Evolutionary conservation across 2,113 vertebrate genomes (phyloP).

Genomic region (Colistium nudipinnis): DNA sequence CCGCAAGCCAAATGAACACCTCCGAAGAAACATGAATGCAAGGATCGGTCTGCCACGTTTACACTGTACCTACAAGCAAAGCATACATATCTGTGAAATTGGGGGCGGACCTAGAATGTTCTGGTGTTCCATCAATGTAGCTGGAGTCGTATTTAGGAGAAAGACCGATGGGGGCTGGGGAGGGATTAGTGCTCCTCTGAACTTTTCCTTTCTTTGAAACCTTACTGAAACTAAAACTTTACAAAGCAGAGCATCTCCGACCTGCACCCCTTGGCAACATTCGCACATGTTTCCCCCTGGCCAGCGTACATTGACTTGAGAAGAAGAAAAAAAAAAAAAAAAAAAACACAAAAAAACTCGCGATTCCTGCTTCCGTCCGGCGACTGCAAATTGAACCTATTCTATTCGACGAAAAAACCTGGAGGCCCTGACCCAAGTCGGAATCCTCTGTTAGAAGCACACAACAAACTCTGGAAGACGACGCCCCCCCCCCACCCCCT

Average conservation of each 20-base stretch:
- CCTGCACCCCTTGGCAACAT: conserved; percentile 55
- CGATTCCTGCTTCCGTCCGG: conserved; percentile 72
- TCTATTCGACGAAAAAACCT: conserved; percentile 54
- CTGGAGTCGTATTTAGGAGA: conserved; percentile 75
- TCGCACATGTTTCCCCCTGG: conserved; percentile 52
- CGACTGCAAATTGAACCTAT: conserved; percentile 61
- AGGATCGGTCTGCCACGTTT: conserved; percentile 77
- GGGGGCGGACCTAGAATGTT: conserved; percentile 70
- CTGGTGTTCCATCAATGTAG: conserved; percentile 74
- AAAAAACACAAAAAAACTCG: conserved; percentile 64
- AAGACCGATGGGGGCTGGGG: conserved; percentile 67
- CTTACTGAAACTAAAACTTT: conserved; percentile 67
- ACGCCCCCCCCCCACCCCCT: too few relatives aligned
- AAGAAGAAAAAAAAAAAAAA: too few relatives aligned
- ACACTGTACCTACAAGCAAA: conserved; percentile 75
- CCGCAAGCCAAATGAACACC: conserved; percentile 77
- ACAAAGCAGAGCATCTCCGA: conserved; percentile 62
- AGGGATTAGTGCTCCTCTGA: conserved; percentile 69
- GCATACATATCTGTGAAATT: conserved; percentile 72
- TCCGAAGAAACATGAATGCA: conserved; percentile 71
- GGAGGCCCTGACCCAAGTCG: conserved; percentile 63
- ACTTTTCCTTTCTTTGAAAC: conserved; percentile 59
- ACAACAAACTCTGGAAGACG: conserved; percentile 71
- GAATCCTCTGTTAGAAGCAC: conserved; percentile 78
- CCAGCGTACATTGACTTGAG: conserved; percentile 54